Base-by-base conservation (phyloP, 2,888 invertebrate species). In the Sesia apiformis region DNA sequence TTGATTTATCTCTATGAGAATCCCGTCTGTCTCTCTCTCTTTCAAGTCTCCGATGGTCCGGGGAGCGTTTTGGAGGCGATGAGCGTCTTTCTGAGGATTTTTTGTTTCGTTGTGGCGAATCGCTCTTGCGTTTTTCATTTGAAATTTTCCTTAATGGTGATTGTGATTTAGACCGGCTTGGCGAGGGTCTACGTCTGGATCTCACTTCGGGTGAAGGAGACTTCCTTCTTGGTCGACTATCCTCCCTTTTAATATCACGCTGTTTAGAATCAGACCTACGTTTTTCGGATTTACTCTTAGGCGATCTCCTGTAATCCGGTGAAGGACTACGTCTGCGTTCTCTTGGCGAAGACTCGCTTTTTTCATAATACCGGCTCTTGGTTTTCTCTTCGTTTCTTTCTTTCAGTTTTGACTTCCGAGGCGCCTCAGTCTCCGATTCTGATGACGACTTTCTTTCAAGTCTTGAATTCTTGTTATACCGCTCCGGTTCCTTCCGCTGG, bases 371-470 rank as follows among this genome's bases (percentile, higher is more conserved):
- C 46, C 73, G 73, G 60, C 74, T 76, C 54, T 62, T 69, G 58
- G 73, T 77, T 5, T 62, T 56, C 55, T 54, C 57, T 56, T 72
- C 39, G 55, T 62, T 69, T 59, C 73, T 77, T 55, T 54, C 57
- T 57, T 71, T 79, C 39, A 73, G 73, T 39, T 59, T 55, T 54
- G 60, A 72, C n/a, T 64, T 79, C 4, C 68, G 65, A 4, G 67
- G 65, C 4, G 65, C 64, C 58, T 84, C 84, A 0, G 66, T 49
- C 43, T 84, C 84, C 0, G 84, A 79, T 57, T 83, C 85, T 0
- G 83, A 77, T 1, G 81, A 75, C 6, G 75, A 71, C 51, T 68
- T 67, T 58, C 66, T 69, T 46, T 74, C 72, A 3, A 67, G 57
- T 56, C 62, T 74, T 3, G 71, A 64, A 52, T 67, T 76, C 64